Evolutionary conservation across 1,140 invertebrate species (phyloP).

Genomic region (Ectropis grisescens): DNA sequence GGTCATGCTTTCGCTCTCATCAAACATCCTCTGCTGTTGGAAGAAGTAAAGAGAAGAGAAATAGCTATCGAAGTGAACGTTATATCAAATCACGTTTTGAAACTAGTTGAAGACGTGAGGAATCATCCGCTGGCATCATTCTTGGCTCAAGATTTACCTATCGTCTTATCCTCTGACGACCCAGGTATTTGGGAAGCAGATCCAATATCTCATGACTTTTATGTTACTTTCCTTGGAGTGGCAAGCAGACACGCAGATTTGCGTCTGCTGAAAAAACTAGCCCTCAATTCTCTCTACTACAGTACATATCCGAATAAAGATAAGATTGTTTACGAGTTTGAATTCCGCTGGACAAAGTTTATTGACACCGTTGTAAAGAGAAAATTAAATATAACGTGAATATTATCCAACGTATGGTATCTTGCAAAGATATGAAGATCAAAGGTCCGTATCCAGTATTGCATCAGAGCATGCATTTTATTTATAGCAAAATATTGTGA

Average conservation of each 20-base stretch:
- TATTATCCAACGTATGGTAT: too few relatives aligned
- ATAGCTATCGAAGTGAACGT: conserved; percentile 88
- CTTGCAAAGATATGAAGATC: too few relatives aligned
- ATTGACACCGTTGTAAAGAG: conserved; percentile 25
- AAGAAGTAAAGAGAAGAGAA: conserved; percentile 72
- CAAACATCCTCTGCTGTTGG: conserved; percentile 81
- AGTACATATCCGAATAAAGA: conserved; percentile 56
- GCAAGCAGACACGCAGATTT: conserved; percentile 79
- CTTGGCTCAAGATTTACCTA: conserved; percentile 74
- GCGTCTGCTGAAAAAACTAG: conserved; percentile 82
- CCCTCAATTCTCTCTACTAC: conserved; percentile 83
- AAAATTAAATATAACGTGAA: too few relatives aligned
- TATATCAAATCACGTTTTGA: conserved; percentile 85
- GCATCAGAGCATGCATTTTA: too few relatives aligned
- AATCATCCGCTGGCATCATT: conserved; percentile 84
- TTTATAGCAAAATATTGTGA: too few relatives aligned
- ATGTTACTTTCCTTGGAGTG: conserved; percentile 85
- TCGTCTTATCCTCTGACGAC: conserved; percentile 80
- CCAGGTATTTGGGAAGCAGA: conserved; percentile 81
- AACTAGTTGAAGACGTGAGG: conserved; percentile 80
- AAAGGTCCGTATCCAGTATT: too few relatives aligned
- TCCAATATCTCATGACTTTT: conserved; percentile 85
- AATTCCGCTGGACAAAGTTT: conserved; percentile 50
- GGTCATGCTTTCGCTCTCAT: conserved; percentile 76
- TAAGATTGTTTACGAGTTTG: conserved; percentile 43